Base-by-base conservation (phyloP, 2,888 invertebrate genomes). In the Acanthacorydalis orientalis region DNA sequence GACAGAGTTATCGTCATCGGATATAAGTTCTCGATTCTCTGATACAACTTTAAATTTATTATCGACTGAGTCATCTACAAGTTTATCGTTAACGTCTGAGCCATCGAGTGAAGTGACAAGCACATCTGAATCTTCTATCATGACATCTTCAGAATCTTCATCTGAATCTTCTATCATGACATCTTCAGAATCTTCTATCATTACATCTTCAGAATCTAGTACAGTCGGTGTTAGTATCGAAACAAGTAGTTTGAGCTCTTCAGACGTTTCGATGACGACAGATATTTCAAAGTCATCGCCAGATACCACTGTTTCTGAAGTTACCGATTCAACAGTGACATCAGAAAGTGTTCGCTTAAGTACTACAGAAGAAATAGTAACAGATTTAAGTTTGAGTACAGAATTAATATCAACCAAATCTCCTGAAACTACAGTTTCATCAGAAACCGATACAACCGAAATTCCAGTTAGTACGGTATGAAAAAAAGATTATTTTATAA, bases 401-500 rank as follows among this genome's bases (percentile, higher is more conserved):
- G 12, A 4, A n/a, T 11, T n/a, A 4, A 6, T 37, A 4, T 37
- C 37, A 37, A 37, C n/a, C 2, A 4, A 11, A 11, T n/a, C n/a
- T 37, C 23, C 7, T 23, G 7, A 16, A 12, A 41, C 11, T 41
- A 31, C 16, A 41, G 31, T 23, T 14, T 35, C 44, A 15, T 46
- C 50, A n/a, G 44, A 40, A 32, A 37, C 38, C 34, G 43, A 43
- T 14, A 50, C 50, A n/a, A 53, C 54, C 4, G 53, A 46, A 37
- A 6, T 37, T n/a, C 12, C 37, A 37, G 23, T 23, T 23, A 23
- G 23, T 23, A 23, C 23, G 23, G 23, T 23, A 23, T 23, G 23
- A 23, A 23, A 23, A 23, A 4, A 23, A n/a, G 2, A 23, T 2
- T 23, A 2, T 23, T 23, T 23, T 23, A 23, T 23, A 4, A 23